phyloP scores from a whole-genome alignment of 2,888 invertebrate genomes.

The Amiota communis region DNA sequence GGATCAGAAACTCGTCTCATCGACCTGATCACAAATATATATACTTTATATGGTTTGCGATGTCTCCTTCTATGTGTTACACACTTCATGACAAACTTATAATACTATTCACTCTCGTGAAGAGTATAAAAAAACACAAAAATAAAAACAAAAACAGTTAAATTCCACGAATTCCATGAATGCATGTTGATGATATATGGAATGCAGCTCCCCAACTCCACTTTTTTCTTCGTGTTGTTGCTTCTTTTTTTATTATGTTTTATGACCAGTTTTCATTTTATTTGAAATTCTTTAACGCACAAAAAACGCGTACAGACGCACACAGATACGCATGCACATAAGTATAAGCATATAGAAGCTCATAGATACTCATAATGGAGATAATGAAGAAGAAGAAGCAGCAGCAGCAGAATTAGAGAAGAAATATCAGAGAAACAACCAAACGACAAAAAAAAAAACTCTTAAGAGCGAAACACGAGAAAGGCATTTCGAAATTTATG shows the following conservation, averaged over 20 bases:
- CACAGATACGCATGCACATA: no score
- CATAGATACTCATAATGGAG: no score
- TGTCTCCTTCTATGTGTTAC: no score
- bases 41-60: no score
- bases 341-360: no score
- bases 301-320: neutral
- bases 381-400: neutral
- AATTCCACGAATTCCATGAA: constrained; percentile 23
- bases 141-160: constrained; percentile 16
- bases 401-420: neutral
- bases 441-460: constrained; percentile 11
- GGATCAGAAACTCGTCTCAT: no score
- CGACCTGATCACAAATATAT: no score
- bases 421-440: constrained; percentile 17
- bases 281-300: neutral
- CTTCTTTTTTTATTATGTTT: constrained; percentile 14
- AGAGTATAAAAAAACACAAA: constrained; percentile 9
- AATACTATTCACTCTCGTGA: no score
- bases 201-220: constrained; percentile 1
- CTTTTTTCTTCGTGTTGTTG: neutral
- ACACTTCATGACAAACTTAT: no score
- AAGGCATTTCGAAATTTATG: constrained; percentile 16
- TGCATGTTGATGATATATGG: neutral
- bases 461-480: neutral
- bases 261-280: neutral